These are phyloP conservation scores for Drosophila varians DNA, from an alignment of 1,140 invertebrate genomes.

Conservation along the genomic window DNA sequence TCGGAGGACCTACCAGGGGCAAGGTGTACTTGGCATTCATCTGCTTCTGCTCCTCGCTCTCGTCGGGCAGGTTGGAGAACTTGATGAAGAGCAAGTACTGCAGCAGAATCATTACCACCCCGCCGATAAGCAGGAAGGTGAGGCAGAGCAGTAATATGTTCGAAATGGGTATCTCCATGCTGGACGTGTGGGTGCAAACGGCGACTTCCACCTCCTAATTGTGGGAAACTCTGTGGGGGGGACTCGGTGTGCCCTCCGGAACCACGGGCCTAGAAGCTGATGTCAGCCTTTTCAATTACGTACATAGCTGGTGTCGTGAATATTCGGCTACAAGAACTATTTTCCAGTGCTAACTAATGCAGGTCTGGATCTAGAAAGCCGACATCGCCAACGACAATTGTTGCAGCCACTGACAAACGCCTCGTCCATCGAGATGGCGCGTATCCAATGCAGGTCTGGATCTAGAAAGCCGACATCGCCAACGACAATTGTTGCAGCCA, in stretches of 20 bases:
- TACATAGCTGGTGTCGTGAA: background rate
- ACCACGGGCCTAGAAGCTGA: background rate
- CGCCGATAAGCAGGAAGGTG: constrained; percentile 84
- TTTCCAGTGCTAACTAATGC: constrained; percentile 31
- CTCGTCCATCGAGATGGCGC: constrained; percentile 9
- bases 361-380: background rate
- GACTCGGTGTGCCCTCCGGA: background rate
- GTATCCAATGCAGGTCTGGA: background rate
- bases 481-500: constrained; percentile 31
- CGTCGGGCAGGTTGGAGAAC: constrained; percentile 84
- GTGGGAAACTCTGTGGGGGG: background rate
- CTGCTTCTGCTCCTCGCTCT: constrained; percentile 80
- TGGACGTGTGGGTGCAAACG: background rate
- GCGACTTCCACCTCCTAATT: background rate
- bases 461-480: background rate
- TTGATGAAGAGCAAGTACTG: constrained; percentile 85
- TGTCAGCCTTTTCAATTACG: constrained; percentile 21
- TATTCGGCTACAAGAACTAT: background rate
- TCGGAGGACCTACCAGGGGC: constrained; percentile 81
- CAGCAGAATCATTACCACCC: constrained; percentile 84
- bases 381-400: constrained; percentile 10
- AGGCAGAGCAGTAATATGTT: constrained; percentile 77
- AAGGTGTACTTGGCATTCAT: constrained; percentile 84
- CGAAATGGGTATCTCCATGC: constrained; percentile 83
- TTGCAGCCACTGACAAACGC: constrained; percentile 37